Conservation (phyloP, 2,113 vertebrate genomes). For the Dasyprocta punctata region DNA sequence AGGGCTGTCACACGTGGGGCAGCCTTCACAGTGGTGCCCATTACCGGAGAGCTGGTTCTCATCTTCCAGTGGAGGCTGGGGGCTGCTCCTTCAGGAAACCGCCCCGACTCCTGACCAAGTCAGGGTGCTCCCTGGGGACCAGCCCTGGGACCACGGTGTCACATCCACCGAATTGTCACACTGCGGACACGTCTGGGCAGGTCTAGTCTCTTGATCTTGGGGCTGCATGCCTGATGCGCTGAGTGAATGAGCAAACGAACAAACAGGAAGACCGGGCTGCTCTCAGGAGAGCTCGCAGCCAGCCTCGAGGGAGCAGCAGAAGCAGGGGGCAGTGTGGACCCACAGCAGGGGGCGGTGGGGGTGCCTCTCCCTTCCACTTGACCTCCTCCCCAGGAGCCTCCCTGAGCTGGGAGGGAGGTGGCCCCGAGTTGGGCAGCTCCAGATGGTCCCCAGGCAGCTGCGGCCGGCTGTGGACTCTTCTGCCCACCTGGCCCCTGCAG, state of each 20-base stretch:
- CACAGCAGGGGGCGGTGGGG: background rate
- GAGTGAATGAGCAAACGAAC: background rate
- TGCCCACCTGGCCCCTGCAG: conserved; percentile 71
- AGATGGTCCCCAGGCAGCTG: background rate
- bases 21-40: background rate
- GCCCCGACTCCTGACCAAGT: background rate
- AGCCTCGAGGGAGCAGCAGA: rapidly evolving
- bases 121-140: background rate
- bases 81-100: background rate
- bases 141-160: background rate
- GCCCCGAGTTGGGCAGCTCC: background rate
- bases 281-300: background rate
- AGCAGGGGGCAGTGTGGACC: background rate
- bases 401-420: background rate
- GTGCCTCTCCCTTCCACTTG: background rate
- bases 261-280: background rate
- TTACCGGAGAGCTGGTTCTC: background rate
- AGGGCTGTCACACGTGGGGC: background rate
- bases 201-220: background rate
- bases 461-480: background rate
- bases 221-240: background rate
- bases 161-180: background rate
- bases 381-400: background rate
- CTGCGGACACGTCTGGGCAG: background rate
- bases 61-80: background rate